Conservation (phyloP, 2,113 vertebrate species). For the Jaculus jaculus region DNA sequence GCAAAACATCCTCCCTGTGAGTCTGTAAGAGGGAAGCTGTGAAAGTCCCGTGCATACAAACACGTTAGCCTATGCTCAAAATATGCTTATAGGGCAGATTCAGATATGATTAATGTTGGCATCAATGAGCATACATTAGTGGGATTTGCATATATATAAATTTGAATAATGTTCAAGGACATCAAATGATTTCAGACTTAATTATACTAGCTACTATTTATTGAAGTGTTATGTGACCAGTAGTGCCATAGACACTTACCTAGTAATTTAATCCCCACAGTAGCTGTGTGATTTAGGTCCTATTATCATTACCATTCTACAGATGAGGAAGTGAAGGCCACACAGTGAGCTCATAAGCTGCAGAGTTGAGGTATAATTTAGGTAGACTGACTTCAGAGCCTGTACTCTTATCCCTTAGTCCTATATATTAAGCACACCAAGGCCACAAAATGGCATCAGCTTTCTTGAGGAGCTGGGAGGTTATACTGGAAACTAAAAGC, state of each 20-base stretch:
- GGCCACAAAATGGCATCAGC: background rate
- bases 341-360: background rate
- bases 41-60: slow-evolving; percentile 3
- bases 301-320: background rate
- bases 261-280: background rate
- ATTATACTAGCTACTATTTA: slow-evolving; percentile 64
- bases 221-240: slow-evolving; percentile 43
- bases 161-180: slow-evolving; percentile 73
- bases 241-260: slow-evolving; percentile 14
- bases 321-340: background rate
- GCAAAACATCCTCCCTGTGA: slow-evolving; percentile 50
- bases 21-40: slow-evolving; percentile 15
- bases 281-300: background rate
- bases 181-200: slow-evolving; percentile 68
- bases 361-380: background rate
- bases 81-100: slow-evolving; percentile 76
- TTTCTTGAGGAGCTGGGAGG: background rate
- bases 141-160: slow-evolving; percentile 70
- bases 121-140: slow-evolving; percentile 65
- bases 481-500: background rate
- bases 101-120: slow-evolving; percentile 73
- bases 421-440: rapidly evolving
- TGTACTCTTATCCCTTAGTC: rapidly evolving
- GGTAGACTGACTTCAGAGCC: background rate
- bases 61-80: slow-evolving; percentile 66